phyloP scores from a whole-genome alignment of 2,888 invertebrate species.

The Deilephila elpenor region DNA sequence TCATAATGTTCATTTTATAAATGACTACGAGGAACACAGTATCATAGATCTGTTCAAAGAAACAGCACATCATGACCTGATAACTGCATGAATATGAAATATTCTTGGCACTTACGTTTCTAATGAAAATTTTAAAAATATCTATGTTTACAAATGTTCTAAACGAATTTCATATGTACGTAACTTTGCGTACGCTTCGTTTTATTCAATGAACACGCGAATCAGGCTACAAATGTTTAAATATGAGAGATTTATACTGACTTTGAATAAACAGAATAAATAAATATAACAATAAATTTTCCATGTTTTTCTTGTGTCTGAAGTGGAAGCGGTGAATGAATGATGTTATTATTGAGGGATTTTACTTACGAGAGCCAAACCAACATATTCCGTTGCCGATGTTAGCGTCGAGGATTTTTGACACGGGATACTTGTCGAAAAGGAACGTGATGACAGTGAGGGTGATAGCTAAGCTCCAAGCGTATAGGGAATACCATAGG shows the following conservation, averaged over 20 bases:
- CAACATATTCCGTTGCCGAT: conserved; percentile 87
- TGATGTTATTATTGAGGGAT: not conserved
- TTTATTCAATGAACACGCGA: not conserved
- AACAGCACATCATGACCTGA: conserved; percentile 12
- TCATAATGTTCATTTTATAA: not conserved
- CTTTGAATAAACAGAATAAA: not conserved
- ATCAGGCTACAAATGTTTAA: not conserved
- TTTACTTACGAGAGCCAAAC: conserved; percentile 85
- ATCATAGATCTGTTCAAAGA: conserved; percentile 3
- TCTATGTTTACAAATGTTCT: conserved; percentile 3
- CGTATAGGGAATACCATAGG: conserved; percentile 87
- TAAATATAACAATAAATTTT: not conserved
- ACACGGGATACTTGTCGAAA: conserved; percentile 79
- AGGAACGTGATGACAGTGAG: conserved; percentile 83
- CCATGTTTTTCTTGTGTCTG: not conserved
- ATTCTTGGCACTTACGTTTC: not conserved
- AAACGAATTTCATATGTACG: not conserved
- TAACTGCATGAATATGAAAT: conserved; percentile 8
- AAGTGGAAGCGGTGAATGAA: not conserved
- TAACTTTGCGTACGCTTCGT: not conserved
- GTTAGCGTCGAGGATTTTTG: conserved; percentile 79
- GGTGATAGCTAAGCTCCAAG: conserved; percentile 87
- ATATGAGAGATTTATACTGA: not conserved
- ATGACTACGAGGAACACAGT: not conserved
- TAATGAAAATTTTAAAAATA: conserved; percentile 13